Evolutionary conservation across 1,140 invertebrate species (phyloP).

Genomic region (Formica selysi): DNA sequence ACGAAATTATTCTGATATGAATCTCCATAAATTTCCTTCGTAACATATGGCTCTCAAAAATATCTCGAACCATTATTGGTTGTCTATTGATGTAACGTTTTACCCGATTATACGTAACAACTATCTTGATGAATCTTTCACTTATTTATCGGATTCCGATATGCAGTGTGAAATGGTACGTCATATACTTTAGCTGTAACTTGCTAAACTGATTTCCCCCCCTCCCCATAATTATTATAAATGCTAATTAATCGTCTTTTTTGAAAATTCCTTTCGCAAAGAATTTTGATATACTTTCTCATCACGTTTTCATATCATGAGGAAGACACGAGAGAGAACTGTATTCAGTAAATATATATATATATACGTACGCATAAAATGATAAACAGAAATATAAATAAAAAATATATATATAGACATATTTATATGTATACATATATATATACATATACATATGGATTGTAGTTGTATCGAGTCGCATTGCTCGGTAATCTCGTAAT

Average conservation of each 20-base stretch:
- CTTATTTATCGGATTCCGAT: slow-evolving; percentile 33
- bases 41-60: neutral
- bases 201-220: neutral
- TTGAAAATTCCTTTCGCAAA: neutral
- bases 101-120: neutral
- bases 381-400: slow-evolving; percentile 68
- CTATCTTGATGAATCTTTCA: slow-evolving; percentile 25
- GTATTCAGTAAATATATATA: slow-evolving; percentile 65
- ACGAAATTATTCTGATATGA: slow-evolving; percentile 6
- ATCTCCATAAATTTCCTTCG: neutral
- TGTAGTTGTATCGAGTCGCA: slow-evolving; percentile 70
- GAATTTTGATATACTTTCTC: neutral
- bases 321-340: slow-evolving; percentile 42
- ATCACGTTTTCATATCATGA: slow-evolving; percentile 35
- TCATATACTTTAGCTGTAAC: neutral
- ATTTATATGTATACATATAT: slow-evolving; percentile 62
- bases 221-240: neutral
- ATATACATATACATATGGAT: slow-evolving; percentile 68
- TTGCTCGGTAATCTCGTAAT: slow-evolving; percentile 65
- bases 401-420: slow-evolving; percentile 60
- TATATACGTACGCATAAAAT: slow-evolving; percentile 70
- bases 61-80: slow-evolving; percentile 14
- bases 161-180: neutral
- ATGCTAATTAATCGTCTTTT: slow-evolving; percentile 11
- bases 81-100: slow-evolving; percentile 16